phyloP scores from a whole-genome alignment of 2,888 invertebrate genomes.

The Acanthopleura granulata region DNA sequence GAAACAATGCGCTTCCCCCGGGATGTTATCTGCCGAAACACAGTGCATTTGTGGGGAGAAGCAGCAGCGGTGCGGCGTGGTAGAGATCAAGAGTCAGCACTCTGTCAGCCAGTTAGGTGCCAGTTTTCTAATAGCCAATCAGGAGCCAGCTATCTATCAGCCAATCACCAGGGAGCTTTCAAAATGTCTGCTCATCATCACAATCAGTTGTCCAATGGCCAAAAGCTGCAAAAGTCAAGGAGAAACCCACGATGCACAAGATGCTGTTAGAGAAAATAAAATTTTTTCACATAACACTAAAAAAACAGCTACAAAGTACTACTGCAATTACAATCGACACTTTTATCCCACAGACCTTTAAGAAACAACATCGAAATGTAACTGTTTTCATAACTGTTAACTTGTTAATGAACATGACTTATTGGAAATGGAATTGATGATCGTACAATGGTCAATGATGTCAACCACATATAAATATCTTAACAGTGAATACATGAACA shows the following conservation, averaged over 20 bases:
- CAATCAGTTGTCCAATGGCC: slow-evolving; percentile 90
- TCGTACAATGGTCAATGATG: too few species aligned
- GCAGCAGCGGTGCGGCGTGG: too few species aligned
- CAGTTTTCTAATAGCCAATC: background rate
- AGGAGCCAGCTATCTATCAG: background rate
- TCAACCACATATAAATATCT: too few species aligned
- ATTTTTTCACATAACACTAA: background rate
- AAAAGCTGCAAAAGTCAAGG: slow-evolving; percentile 79
- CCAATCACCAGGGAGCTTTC: slow-evolving; percentile 26
- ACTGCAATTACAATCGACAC: too few species aligned
- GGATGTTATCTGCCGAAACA: too few species aligned
- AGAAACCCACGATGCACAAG: slow-evolving; percentile 7
- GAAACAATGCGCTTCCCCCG: too few species aligned
- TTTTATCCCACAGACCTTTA: too few species aligned
- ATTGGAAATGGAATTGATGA: too few species aligned
- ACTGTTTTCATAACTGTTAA: background rate
- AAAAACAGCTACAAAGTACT: too few species aligned
- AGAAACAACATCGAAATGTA: background rate
- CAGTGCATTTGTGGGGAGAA: too few species aligned
- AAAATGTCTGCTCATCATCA: slow-evolving; percentile 75
- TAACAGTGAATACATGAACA: too few species aligned
- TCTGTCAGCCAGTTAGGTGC: background rate
- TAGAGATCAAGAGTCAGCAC: background rate
- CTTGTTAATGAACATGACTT: too few species aligned
- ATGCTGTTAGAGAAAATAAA: background rate